Evolutionary conservation across 1,140 invertebrate species (phyloP).

Genomic region (Platorchestia sp.): DNA sequence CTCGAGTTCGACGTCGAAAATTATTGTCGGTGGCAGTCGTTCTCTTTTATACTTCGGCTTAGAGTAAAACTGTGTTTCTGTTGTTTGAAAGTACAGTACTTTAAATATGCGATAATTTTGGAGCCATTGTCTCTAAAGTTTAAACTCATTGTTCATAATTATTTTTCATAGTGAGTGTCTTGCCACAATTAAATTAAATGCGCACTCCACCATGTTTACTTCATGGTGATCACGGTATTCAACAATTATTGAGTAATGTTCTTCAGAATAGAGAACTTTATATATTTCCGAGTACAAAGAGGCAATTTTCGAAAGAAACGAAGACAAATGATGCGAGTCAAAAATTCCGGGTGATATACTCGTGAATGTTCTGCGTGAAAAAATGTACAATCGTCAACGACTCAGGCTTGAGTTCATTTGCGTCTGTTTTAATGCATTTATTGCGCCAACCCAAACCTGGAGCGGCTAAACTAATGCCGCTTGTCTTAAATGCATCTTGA

Average conservation of each 20-base stretch:
- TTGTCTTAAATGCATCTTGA: background rate
- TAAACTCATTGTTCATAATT: too few relatives aligned
- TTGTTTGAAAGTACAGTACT: too few relatives aligned
- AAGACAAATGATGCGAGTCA: background rate
- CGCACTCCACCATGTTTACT: background rate
- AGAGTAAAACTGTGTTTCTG: too few relatives aligned
- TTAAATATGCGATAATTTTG: too few relatives aligned
- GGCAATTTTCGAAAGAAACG: background rate
- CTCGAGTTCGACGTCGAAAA: too few relatives aligned
- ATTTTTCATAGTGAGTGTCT: too few relatives aligned
- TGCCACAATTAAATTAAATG: background rate
- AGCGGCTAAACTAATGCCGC: background rate
- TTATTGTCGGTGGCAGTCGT: too few relatives aligned
- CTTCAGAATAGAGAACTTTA: background rate
- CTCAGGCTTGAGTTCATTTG: background rate
- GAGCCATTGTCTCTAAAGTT: too few relatives aligned
- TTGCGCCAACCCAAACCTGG: background rate
- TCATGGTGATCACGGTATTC: background rate
- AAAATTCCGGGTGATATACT: background rate
- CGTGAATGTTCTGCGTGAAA: background rate
- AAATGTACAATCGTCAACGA: background rate
- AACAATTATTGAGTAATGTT: background rate
- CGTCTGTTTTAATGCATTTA: background rate
- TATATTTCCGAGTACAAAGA: too few relatives aligned
- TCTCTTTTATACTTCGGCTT: too few relatives aligned